A percentile compares a stretch with the other conserved stretches of the same genome.
Conservation (phyloP, 1,140 invertebrate genomes). For the Dysdera silvatica region DNA sequence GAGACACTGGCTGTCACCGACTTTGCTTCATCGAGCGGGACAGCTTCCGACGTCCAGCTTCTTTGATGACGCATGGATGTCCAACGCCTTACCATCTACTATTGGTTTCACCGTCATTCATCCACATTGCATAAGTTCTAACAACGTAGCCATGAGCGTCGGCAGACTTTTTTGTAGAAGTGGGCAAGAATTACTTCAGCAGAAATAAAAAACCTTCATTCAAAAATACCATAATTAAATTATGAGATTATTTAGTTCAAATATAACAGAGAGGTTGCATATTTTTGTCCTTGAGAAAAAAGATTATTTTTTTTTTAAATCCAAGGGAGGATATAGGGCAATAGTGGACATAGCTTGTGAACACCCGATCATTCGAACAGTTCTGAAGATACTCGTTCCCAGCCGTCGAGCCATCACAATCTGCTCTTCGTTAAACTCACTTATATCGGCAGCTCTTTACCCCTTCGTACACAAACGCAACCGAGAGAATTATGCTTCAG, state of each 20-base stretch:
- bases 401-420: too few species aligned
- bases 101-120: slow-evolving; percentile 12
- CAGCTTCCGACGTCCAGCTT: slow-evolving; percentile 4
- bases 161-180: too few species aligned
- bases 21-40: slow-evolving; percentile 11
- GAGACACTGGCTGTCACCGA: slow-evolving; percentile 5
- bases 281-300: background rate
- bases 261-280: too few species aligned
- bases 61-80: slow-evolving; percentile 10
- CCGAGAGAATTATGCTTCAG: too few species aligned
- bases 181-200: too few species aligned
- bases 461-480: too few species aligned
- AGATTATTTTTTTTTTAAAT: background rate
- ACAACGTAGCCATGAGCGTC: too few species aligned
- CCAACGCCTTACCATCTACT: slow-evolving; percentile 13
- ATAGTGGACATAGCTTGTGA: background rate
- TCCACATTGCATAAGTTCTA: slow-evolving; percentile 7
- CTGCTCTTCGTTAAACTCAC: too few species aligned
- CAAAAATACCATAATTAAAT: too few species aligned
- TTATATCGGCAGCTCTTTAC: too few species aligned
- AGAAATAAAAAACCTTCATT: too few species aligned
- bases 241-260: too few species aligned
- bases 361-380: background rate
- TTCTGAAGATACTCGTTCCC: slow-evolving; percentile 1
- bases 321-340: background rate